Evolutionary conservation across 2,888 invertebrate species (phyloP), one percentile per base, ranked within the genome.

Genomic region (Cephonodes hylas): DNA sequence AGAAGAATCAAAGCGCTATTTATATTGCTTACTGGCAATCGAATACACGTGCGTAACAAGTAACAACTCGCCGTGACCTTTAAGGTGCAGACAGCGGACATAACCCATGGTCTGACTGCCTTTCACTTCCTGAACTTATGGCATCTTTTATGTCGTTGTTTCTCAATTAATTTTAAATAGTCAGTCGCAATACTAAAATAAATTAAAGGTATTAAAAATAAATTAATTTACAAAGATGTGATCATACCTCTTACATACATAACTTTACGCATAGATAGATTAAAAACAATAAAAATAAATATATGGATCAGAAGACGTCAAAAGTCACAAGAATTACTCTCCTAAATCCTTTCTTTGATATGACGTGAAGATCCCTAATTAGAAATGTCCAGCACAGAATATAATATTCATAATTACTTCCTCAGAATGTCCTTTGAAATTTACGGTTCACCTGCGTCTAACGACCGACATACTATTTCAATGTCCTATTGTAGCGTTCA

Each of bases 401-500:
- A 48, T 18, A 25, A 7, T 53, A 53, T 18, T 53, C 18, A 18
- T 18, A 18, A 18, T 31, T 10, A 31, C 53, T 18, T 18, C 31
- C 4, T 7, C n/a, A 10, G 15, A 25, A 27, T 18, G 18, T 27
- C 27, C 27, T n/a, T 31, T 18, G 15, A 18, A 7, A 31, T n/a
- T 10, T 18, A 0, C 34, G 61, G 25, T n/a, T 58, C 31, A 20
- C 25, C 61, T 58, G 58, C 46, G 13, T 15, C 57, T 46, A 61
- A 61, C 45, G 45, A 38, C 42, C 22, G 34, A 46, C 46, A 27
- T 46, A 61, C 48, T 60, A 56, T 45, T 61, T 34, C 7, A 64
- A 63, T 64, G 67, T 72, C 53, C 72, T 73, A 72, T 72, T 78
- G 77, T 78, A 62, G 60, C 69, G 67, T 75, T 75, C 69, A 73